Conservation (phyloP, 2,888 invertebrate genomes). For the Plusia festucae region DNA sequence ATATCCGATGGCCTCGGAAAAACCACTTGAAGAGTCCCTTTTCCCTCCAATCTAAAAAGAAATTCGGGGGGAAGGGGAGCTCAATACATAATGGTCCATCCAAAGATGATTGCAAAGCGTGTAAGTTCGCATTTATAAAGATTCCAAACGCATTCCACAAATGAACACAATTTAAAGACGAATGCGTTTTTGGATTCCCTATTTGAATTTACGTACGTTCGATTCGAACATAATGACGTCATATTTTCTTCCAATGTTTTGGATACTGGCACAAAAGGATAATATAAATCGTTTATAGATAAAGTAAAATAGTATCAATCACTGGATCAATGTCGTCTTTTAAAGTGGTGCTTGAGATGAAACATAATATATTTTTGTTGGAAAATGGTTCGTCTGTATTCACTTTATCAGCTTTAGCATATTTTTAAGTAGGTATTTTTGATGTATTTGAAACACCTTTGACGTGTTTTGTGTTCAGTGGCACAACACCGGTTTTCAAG, state of each 20-base stretch:
- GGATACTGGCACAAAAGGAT: slow-evolving; percentile 36
- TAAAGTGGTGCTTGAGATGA: too few species aligned
- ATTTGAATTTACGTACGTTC: slow-evolving; percentile 78
- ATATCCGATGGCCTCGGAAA: slow-evolving; percentile 67
- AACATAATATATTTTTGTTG: too few species aligned
- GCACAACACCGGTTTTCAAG: too few species aligned
- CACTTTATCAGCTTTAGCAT: too few species aligned
- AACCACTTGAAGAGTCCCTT: slow-evolving; percentile 48
- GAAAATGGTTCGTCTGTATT: too few species aligned
- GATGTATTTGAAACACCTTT: too few species aligned
- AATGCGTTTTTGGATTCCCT: slow-evolving; percentile 81
- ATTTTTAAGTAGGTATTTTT: too few species aligned
- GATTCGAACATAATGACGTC: slow-evolving; percentile 77
- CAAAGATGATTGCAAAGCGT: slow-evolving; percentile 67
- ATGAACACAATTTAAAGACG: slow-evolving; percentile 88
- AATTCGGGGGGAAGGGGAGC: slow-evolving; percentile 52
- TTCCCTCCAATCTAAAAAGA: slow-evolving; percentile 46
- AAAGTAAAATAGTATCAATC: slow-evolving; percentile 8
- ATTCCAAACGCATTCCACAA: slow-evolving; percentile 83
- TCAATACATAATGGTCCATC: slow-evolving; percentile 65
- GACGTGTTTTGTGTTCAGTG: too few species aligned
- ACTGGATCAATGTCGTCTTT: too few species aligned
- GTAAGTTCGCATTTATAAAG: slow-evolving; percentile 85
- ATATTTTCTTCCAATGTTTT: slow-evolving; percentile 70
- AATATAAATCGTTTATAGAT: slow-evolving; percentile 31